Base-by-base conservation (phyloP, 2,888 invertebrate species). In the Nudaria mundana region DNA sequence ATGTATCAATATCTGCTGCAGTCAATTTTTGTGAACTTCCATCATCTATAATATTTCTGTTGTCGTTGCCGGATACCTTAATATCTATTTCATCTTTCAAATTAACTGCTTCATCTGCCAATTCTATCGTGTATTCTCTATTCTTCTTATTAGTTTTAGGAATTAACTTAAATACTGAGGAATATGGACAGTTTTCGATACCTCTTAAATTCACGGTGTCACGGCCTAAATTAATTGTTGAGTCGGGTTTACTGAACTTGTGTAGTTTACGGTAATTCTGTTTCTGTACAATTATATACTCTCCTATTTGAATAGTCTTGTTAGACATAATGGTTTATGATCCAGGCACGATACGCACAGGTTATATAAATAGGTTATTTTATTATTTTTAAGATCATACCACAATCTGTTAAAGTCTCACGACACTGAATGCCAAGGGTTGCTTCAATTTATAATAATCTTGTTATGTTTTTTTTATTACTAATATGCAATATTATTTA, bases 21-120 rank as follows among this genome's bases (percentile, higher is more conserved):
- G 95, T 93, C 4, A 98, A 79, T 48, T 93, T 92, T 81, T 98
- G 98, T 0, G 97, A 97, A 18, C 85, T 91, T 8, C 93, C 93
- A 68, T 91, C 94, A 66, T 96, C 97, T 12, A 90, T 81, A 37
- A 98, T 94, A 60, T 95, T 92, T 48, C 98, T 91, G 73, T 98
- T 98, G 69, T 98, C 98, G 13, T 73, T 82, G 3, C 96, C 96
- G 50, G 94, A 94, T 42, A 89, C 73, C 51, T 91, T 91, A 11
- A 92, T 92, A 35, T 91, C 91, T 24, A 94, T 82, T 60, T 92
- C 91, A 44, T 92, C 91, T 46, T 91, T 89, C 1, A 92, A 85
- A 32, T 67, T 76, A 3, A 73, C 56, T 3, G 79, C 66, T 57
- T 77, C 79, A 37, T 91, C 90, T 1, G 89, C 86, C 48, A 91